phyloP scores from a whole-genome alignment of 1,140 invertebrate genomes.

The Mesaphorura yosii region DNA sequence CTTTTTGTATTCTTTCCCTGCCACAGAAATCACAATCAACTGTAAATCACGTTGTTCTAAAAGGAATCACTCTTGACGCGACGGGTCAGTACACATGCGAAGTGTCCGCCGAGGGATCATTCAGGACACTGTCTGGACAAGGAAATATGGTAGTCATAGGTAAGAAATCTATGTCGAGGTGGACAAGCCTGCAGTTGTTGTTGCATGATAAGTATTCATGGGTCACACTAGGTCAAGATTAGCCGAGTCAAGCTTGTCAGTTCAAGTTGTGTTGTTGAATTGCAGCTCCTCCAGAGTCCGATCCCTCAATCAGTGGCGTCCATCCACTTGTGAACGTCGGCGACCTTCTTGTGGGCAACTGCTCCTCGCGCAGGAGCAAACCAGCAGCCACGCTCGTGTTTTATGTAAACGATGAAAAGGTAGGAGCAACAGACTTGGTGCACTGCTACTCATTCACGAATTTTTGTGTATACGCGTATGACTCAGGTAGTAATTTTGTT shows the following conservation, averaged over 20 bases:
- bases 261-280: conserved; percentile 7
- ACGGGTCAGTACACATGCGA: conserved; percentile 31
- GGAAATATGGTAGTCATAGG: conserved; percentile 23
- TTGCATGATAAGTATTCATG: background rate
- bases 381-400: conserved; percentile 31
- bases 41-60: conserved; percentile 23
- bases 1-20: background rate
- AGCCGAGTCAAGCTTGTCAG: no score
- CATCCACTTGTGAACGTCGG: conserved; percentile 9
- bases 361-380: conserved; percentile 33
- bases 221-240: no score
- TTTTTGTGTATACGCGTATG: no score
- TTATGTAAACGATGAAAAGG: conserved; percentile 32
- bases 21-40: conserved; percentile 15
- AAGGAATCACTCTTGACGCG: conserved; percentile 22
- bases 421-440: conserved; percentile 11
- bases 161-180: conserved; percentile 12
- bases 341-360: conserved; percentile 28
- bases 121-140: conserved; percentile 8
- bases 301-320: conserved; percentile 13
- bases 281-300: conserved; percentile 15
- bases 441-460: background rate
- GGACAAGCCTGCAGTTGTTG: background rate
- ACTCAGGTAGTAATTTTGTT: no score
- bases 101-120: conserved; percentile 30